Evolutionary conservation across 1,140 invertebrate genomes (phyloP).

Genomic region (Platorchestia sp.): DNA sequence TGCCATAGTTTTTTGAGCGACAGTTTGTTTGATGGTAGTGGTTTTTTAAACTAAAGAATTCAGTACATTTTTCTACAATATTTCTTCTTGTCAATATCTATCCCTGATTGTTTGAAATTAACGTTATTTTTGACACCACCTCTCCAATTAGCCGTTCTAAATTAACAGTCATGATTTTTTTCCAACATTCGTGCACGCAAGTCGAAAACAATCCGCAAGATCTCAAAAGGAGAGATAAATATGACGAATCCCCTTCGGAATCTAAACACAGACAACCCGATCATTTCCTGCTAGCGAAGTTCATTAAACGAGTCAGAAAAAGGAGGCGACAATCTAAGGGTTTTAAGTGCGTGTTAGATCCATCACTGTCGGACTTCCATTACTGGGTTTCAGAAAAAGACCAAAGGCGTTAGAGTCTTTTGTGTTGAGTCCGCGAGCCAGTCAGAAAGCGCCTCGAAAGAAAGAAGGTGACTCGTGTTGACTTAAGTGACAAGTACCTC

Average conservation of each 20-base stretch:
- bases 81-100: not conserved
- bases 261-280: not conserved
- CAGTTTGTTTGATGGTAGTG: too few species aligned
- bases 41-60: too few species aligned
- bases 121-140: not conserved
- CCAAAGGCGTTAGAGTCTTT: slow-evolving; percentile 42
- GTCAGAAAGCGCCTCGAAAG: not conserved
- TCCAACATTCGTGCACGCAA: not conserved
- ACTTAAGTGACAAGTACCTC: slow-evolving; percentile 42
- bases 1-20: too few species aligned
- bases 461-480: slow-evolving; percentile 35
- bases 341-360: slow-evolving; percentile 22
- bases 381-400: slow-evolving; percentile 7
- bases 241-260: not conserved
- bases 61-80: not conserved
- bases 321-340: slow-evolving; percentile 48
- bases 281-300: slow-evolving; percentile 22
- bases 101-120: not conserved
- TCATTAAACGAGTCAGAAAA: slow-evolving; percentile 33
- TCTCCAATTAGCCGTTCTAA: not conserved
- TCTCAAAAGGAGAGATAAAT: not conserved
- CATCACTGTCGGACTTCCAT: slow-evolving; percentile 45
- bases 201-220: not conserved
- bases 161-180: not conserved
- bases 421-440: not conserved